These are phyloP conservation scores for Temnothorax curvispinosus DNA, from an alignment of 1,140 invertebrate genomes.

Conservation along the genomic window DNA sequence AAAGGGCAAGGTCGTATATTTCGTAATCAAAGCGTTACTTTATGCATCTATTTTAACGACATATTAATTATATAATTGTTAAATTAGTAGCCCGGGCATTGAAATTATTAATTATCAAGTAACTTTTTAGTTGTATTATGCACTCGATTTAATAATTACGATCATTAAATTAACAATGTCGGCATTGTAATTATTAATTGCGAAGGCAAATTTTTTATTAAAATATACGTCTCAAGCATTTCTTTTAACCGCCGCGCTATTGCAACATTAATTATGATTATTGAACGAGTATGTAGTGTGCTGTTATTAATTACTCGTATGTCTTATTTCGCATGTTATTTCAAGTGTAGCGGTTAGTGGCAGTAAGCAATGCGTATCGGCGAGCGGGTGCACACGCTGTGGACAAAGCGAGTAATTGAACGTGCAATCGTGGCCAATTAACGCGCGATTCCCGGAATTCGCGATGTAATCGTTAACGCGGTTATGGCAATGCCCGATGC, in stretches of 20 bases:
- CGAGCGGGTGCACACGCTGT: not conserved
- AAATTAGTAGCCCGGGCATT: not conserved
- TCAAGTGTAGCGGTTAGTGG: constrained; percentile 8
- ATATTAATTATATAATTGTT: not conserved
- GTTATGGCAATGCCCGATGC: constrained; percentile 50
- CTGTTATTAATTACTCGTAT: constrained; percentile 21
- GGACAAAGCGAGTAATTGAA: constrained; percentile 58
- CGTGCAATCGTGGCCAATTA: constrained; percentile 57
- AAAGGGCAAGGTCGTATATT: not conserved
- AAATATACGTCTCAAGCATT: not conserved
- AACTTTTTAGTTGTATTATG: not conserved
- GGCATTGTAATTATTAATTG: not conserved
- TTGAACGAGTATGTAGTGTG: not conserved
- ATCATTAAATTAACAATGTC: constrained; percentile 8
- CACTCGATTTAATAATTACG: constrained; percentile 19
- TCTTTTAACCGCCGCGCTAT: not conserved
- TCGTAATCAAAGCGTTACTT: not conserved
- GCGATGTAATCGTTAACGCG: constrained; percentile 59
- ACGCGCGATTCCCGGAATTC: constrained; percentile 55
- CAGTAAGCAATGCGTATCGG: constrained; percentile 18
- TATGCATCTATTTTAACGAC: not conserved
- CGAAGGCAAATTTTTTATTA: not conserved
- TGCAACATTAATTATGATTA: not conserved
- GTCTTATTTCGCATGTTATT: constrained; percentile 41
- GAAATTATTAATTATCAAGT: constrained; percentile 22